These are phyloP conservation scores for Sebastes trivittatus DNA, from an alignment of 2,797 vertebrate species.

Conservation along the genomic window DNA sequence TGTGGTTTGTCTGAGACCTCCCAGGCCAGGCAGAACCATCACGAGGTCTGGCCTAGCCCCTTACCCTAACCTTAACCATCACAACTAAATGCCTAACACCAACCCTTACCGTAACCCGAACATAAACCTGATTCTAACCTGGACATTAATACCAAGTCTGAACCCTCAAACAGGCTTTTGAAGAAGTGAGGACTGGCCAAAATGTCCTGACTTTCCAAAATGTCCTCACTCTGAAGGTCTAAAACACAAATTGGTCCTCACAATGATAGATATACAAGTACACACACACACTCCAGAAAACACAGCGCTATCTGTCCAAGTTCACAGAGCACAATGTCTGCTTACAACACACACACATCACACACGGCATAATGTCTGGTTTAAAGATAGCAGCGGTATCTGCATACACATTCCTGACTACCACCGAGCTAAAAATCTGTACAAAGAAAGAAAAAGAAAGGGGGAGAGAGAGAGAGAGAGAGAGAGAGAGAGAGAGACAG, in stretches of 20 bases:
- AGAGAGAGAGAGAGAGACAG: neutral
- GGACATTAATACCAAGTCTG: neutral
- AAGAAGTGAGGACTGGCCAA: too few relatives aligned
- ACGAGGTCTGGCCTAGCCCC: neutral
- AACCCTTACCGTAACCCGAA: fast-evolving
- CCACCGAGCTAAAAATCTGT: neutral
- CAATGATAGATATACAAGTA: too few relatives aligned
- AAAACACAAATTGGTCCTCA: too few relatives aligned
- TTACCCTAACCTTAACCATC: neutral
- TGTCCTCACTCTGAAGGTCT: too few relatives aligned
- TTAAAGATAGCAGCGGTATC: constrained; percentile 43
- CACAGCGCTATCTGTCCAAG: neutral
- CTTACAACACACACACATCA: neutral
- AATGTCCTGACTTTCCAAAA: too few relatives aligned
- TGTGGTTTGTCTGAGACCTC: too few relatives aligned
- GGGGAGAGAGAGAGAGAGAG: neutral
- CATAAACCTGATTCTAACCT: neutral
- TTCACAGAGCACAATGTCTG: neutral
- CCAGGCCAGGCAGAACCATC: too few relatives aligned
- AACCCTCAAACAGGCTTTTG: too few relatives aligned
- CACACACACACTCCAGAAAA: neutral
- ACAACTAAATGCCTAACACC: neutral
- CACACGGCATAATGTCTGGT: constrained; percentile 9
- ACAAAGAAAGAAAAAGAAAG: neutral
- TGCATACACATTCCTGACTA: constrained; percentile 27